Evolutionary conservation across 2,888 invertebrate species (phyloP).

Genomic region (Lycophotia porphyrea): DNA sequence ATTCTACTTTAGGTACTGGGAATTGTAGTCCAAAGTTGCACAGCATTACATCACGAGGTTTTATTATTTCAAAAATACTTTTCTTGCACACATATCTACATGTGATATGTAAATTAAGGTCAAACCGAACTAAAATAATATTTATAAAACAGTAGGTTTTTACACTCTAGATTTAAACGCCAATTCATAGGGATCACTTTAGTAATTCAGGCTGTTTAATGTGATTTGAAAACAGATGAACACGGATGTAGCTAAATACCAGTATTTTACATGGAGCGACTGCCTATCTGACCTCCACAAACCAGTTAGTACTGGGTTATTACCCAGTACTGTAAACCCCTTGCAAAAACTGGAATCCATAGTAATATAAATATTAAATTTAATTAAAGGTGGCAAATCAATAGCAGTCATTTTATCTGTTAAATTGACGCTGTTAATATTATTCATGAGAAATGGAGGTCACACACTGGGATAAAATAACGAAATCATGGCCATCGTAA

Average conservation of each 20-base stretch:
- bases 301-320: no score
- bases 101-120: neutral
- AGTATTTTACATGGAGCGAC: no score
- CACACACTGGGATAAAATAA: neutral
- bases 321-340: no score
- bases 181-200: neutral
- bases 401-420: neutral
- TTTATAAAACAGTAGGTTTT: neutral
- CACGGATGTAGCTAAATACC: no score
- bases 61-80: neutral
- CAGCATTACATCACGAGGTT: neutral
- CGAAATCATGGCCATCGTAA: no score
- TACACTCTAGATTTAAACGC: neutral
- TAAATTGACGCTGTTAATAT: neutral
- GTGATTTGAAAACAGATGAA: constrained; percentile 5
- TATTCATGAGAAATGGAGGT: neutral
- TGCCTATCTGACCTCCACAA: no score
- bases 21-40: neutral
- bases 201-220: neutral
- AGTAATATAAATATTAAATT: no score
- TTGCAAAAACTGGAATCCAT: no score
- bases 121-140: neutral
- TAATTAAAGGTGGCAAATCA: no score
- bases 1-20: neutral
- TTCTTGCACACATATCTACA: no score